Conservation (phyloP, 1,140 invertebrate genomes). For the Calephelis nemesis region DNA sequence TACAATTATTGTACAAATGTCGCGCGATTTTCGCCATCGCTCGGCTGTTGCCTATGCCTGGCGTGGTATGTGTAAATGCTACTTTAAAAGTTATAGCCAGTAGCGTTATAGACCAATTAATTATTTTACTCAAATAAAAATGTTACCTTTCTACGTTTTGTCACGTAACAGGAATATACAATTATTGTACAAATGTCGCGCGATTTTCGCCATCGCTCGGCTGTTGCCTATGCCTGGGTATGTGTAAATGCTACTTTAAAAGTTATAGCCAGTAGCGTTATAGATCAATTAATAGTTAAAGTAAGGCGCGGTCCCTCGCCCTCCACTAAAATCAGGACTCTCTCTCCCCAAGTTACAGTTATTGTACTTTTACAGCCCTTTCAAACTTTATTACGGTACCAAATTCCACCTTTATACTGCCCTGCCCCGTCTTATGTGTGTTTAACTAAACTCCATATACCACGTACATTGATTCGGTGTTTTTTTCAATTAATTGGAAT, state of each 20-base stretch:
- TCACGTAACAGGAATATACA: no score
- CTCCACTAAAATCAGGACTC: constrained; percentile 71
- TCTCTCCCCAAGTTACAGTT: constrained; percentile 70
- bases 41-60: neutral
- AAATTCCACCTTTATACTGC: constrained; percentile 59
- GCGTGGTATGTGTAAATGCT: constrained; percentile 7
- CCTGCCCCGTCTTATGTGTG: constrained; percentile 47
- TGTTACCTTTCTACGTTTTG: no score
- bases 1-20: no score
- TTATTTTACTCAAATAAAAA: no score
- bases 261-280: constrained; percentile 41
- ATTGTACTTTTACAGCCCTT: constrained; percentile 76
- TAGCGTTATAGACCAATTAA: constrained; percentile 3
- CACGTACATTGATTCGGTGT: constrained; percentile 24
- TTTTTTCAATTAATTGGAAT: constrained; percentile 3
- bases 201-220: no score
- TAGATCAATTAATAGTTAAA: constrained; percentile 72
- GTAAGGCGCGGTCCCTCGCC: constrained; percentile 48
- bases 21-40: no score
- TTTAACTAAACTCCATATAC: constrained; percentile 49
- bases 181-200: no score
- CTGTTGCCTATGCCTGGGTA: neutral
- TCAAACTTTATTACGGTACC: constrained; percentile 75
- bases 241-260: constrained; percentile 21
- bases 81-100: constrained; percentile 31